Conservation (phyloP, 2,797 vertebrate species). For the Monodelphis domestica region DNA sequence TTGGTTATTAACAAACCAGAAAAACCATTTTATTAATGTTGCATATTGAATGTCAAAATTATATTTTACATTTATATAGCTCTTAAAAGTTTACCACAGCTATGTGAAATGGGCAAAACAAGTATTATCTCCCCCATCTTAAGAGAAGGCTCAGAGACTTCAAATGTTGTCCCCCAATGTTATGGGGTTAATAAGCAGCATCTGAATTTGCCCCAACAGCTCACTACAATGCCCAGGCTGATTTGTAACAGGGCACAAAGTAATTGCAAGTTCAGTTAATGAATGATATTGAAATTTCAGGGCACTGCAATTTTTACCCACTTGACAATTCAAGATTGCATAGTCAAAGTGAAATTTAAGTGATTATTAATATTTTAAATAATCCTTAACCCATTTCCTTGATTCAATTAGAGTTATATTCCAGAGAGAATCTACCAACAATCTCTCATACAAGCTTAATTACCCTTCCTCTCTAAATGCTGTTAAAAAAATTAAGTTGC, state of each 20-base stretch:
- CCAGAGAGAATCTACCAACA: background rate
- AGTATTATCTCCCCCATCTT: background rate
- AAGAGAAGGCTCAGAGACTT: background rate
- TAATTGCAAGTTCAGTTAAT: background rate
- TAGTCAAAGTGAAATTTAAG: conserved; percentile 6
- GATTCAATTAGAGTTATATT: background rate
- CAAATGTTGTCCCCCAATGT: background rate
- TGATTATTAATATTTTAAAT: conserved; percentile 37
- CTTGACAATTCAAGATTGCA: background rate
- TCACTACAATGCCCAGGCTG: too few species aligned
- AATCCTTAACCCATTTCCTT: conserved; percentile 1
- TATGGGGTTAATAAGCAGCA: background rate
- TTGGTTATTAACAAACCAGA: background rate
- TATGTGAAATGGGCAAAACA: background rate
- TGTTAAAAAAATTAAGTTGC: background rate
- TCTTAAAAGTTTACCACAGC: background rate
- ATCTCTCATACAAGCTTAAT: background rate
- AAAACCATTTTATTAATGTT: background rate
- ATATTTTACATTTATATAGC: background rate
- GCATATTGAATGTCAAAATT: background rate
- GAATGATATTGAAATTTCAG: conserved; percentile 20
- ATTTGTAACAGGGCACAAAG: background rate
- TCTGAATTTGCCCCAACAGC: background rate
- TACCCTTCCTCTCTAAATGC: background rate
- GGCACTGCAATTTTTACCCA: background rate